A percentile compares a stretch with the other conserved stretches of the same genome.
phyloP scores from a whole-genome alignment of 2,797 vertebrate genomes.

The Eutrigla gurnardus region DNA sequence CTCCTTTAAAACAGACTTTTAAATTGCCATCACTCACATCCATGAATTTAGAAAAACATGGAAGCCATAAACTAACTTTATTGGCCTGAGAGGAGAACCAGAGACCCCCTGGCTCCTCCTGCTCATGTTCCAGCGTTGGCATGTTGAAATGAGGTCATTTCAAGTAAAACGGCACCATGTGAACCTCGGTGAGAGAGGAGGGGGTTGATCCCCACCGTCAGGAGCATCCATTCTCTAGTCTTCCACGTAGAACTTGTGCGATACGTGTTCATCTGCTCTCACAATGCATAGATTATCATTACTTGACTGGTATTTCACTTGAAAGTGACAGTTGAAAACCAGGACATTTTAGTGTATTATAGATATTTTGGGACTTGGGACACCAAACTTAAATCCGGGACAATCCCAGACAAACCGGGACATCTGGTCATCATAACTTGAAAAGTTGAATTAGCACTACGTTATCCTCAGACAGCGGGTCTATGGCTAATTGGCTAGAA shows the following conservation, averaged over 20 bases:
- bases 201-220: slow-evolving; percentile 15
- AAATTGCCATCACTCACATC: slow-evolving; percentile 32
- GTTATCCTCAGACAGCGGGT: neutral
- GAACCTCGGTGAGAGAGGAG: slow-evolving; percentile 32
- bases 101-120: slow-evolving; percentile 51
- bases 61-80: slow-evolving; percentile 72
- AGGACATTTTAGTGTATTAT: too few species aligned
- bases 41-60: slow-evolving; percentile 55
- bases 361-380: too few species aligned
- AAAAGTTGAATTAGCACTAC: neutral
- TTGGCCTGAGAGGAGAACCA: slow-evolving; percentile 39
- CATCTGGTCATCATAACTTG: neutral
- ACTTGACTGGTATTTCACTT: too few species aligned
- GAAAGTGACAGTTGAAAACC: too few species aligned
- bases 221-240: neutral
- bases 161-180: slow-evolving; percentile 67
- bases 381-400: too few species aligned
- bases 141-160: slow-evolving; percentile 73
- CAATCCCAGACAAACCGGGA: too few species aligned
- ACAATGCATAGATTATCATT: neutral
- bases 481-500: neutral
- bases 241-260: slow-evolving; percentile 18
- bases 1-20: slow-evolving; percentile 29
- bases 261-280: neutral
- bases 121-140: slow-evolving; percentile 61